Evolutionary conservation across 2,797 vertebrate genomes (phyloP), one percentile per base, ranked within the genome.

Genomic region (Thaleichthys pacificus): DNA sequence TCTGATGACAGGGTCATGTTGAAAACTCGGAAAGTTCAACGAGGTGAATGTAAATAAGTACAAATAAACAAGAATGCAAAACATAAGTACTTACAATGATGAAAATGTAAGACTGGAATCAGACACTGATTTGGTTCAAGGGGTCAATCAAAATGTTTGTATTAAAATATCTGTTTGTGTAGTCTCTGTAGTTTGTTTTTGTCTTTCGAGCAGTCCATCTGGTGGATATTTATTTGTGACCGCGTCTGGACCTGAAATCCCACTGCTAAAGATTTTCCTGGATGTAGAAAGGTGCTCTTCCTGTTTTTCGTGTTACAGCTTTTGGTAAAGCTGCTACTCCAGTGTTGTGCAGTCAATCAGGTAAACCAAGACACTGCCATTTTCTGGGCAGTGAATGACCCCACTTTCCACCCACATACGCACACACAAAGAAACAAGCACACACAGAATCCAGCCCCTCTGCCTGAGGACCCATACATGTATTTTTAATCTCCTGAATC

Each of bases 401-500:
- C 42, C 22, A 67, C 58, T 76, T 80, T 61, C 61, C 74, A 47
- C 76, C 73, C n/a, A 74, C 38, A 47, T 61, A 67, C n/a, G 72
- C 38, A 51, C 61, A 67, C 71, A 77, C 72, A 74, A 67, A 63
- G 60, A 66, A 49, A 70, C 26, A 49, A 65, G 51, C 47, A 64
- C n/a, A 54, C 58, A 9, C 58, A 22, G 9, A 69, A 77, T 68
- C 78, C 68, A 35, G 72, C 73, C 61, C 75, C 63, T 74, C 72
- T 60, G 58, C 70, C 26, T 60, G 21, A 76, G 60, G 47, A 79
- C 61, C 75, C 69, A 80, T 83, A 82, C 77, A 75, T 87, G 85
- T 84, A 82, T 82, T 87, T 67, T 77, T 84, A 47, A 77, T 79
- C 69, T 77, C 35, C 32, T 77, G 66, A 30, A 54, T 89, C 80